A percentile compares a stretch with the other conserved stretches of the same genome.
phyloP scores from a whole-genome alignment of 2,888 invertebrate species.

The Aspidiotus rigidus region DNA sequence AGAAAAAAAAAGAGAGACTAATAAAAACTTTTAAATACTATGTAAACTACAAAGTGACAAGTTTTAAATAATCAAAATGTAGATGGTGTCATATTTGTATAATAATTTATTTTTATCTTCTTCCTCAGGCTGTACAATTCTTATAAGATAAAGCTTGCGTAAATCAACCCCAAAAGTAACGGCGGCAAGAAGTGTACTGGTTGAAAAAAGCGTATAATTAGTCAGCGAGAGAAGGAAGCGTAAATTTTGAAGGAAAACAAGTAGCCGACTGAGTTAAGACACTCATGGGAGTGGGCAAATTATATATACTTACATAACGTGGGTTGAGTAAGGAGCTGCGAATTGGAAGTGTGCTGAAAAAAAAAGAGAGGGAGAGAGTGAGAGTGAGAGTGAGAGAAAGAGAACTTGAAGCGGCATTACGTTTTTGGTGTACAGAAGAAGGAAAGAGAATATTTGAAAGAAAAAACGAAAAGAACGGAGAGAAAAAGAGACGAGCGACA shows the following conservation, averaged over 20 bases:
- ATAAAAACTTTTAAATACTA: not conserved
- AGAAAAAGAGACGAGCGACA: conserved; percentile 20
- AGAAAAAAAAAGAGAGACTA: not conserved
- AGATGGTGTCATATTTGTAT: conserved; percentile 23
- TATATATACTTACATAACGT: conserved; percentile 12
- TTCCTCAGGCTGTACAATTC: conserved; percentile 28
- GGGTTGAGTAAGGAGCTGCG: conserved; percentile 11
- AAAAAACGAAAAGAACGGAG: not conserved
- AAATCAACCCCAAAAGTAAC: conserved; percentile 19
- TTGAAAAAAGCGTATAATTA: conserved; percentile 31
- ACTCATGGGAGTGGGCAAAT: conserved; percentile 23
- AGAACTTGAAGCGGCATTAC: not conserved
- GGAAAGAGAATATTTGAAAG: not conserved
- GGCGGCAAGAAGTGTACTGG: conserved; percentile 5
- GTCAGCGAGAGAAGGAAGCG: conserved; percentile 31
- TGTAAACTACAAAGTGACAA: not conserved
- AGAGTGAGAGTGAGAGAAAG: not conserved
- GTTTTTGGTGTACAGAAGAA: too few relatives aligned
- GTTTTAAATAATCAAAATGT: conserved; percentile 8
- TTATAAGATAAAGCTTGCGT: conserved; percentile 17
- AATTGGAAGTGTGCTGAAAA: conserved; percentile 27
- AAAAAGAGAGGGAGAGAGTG: conserved; percentile 15
- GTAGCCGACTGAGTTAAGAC: conserved; percentile 32
- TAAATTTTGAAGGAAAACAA: conserved; percentile 33
- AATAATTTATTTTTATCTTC: not conserved